A percentile compares a stretch with the other conserved stretches of the same genome.
Conservation (phyloP, 2,797 vertebrate genomes). For the Lutjanus argentimaculatus region DNA sequence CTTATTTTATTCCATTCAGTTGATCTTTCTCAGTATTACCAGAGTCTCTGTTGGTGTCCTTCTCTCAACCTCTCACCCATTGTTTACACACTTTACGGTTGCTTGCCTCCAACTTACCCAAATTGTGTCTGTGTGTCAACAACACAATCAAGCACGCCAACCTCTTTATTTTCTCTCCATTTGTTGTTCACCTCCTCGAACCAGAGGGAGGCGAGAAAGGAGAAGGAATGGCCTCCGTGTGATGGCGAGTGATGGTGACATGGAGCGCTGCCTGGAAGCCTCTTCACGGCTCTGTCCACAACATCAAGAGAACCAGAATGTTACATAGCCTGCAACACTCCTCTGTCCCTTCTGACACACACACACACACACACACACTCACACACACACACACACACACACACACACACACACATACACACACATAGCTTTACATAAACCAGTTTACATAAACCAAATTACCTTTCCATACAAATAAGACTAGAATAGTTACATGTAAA, state of each 20-base stretch:
- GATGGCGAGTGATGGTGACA: constrained; percentile 84
- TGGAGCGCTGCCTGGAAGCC: constrained; percentile 75
- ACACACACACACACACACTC: constrained; percentile 13
- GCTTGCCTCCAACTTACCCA: constrained; percentile 28
- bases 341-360: constrained; percentile 26
- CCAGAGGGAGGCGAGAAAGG: constrained; percentile 14
- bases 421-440: not conserved
- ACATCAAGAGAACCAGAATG: constrained; percentile 55
- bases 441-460: not conserved
- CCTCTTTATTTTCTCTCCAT: constrained; percentile 30
- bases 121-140: constrained; percentile 17
- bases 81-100: constrained; percentile 7
- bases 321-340: constrained; percentile 47
- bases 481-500: not conserved
- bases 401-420: constrained; percentile 5
- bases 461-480: not conserved
- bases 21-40: not conserved
- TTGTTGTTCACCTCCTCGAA: constrained; percentile 44
- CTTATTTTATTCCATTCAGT: not conserved
- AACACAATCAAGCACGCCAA: constrained; percentile 32
- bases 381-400: not conserved
- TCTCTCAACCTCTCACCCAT: not conserved
- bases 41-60: constrained; percentile 2
- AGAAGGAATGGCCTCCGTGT: constrained; percentile 51
- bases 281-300: constrained; percentile 70